Evolutionary conservation across 2,113 vertebrate species (phyloP).

Genomic region (Amphilophus citrinellus): DNA sequence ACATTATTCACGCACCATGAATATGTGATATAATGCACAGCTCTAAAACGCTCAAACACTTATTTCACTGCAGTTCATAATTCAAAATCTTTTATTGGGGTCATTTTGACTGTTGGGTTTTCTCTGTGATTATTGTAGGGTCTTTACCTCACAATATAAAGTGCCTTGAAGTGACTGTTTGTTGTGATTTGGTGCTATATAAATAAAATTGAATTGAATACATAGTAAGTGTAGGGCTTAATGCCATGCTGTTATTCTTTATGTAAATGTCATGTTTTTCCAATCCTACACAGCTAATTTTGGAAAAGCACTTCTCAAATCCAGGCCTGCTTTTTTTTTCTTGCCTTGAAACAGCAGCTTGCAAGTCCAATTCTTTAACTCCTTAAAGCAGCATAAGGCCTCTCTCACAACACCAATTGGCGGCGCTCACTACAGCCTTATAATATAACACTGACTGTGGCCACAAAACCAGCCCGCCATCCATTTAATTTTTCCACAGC

Average conservation of each 20-base stretch:
- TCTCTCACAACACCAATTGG: conserved; percentile 29
- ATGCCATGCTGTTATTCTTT: neutral
- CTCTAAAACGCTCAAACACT: no score
- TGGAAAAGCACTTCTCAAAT: neutral
- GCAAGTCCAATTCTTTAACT: neutral
- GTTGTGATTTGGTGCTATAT: no score
- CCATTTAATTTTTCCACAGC: conserved; percentile 71
- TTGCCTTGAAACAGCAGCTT: neutral
- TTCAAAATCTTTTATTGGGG: no score
- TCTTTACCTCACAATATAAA: no score
- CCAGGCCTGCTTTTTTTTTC: neutral
- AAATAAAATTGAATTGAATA: no score
- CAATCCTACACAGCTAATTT: neutral
- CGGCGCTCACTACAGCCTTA: conserved; percentile 14
- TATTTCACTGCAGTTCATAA: neutral
- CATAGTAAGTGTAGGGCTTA: no score
- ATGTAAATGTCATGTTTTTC: conserved; percentile 5
- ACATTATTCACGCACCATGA: neutral
- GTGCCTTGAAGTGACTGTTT: no score
- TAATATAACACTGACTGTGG: conserved; percentile 48
- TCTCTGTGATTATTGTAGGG: no score
- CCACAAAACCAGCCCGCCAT: conserved; percentile 52
- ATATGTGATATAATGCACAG: neutral
- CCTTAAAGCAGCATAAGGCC: conserved; percentile 19
- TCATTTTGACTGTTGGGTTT: no score